Evolutionary conservation across 2,888 invertebrate species (phyloP).

Genomic region (Polyommatus iphigenia): DNA sequence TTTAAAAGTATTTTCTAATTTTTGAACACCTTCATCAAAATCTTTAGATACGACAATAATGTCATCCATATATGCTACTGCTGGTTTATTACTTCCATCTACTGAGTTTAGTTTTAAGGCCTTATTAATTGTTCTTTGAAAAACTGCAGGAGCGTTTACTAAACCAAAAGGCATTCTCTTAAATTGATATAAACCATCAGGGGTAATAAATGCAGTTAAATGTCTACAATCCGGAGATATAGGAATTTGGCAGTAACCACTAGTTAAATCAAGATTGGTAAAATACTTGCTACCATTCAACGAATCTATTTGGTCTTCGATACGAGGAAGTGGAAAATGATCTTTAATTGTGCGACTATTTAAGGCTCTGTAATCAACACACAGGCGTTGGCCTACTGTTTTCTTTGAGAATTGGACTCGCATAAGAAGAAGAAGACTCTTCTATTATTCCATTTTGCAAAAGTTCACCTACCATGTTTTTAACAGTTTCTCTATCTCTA

Average conservation of each 20-base stretch:
- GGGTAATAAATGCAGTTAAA: slow-evolving; percentile 19
- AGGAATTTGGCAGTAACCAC: neutral
- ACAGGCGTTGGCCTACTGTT: neutral
- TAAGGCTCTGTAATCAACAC: neutral
- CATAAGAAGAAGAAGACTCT: too few relatives aligned
- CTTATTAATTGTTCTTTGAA: slow-evolving; percentile 1
- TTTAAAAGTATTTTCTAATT: slow-evolving; percentile 8
- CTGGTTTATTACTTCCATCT: neutral
- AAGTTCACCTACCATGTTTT: too few relatives aligned
- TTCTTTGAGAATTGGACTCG: neutral
- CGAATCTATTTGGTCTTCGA: neutral
- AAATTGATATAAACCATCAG: neutral
- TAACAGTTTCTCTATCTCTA: too few relatives aligned
- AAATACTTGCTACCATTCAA: neutral
- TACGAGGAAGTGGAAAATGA: neutral
- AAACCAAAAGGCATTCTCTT: slow-evolving; percentile 16
- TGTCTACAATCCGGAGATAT: neutral
- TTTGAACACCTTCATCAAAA: neutral
- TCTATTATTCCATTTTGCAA: too few relatives aligned
- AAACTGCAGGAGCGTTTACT: neutral
- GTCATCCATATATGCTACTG: neutral
- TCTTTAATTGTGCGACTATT: neutral
- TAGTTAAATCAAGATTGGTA: neutral
- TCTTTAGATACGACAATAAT: neutral
- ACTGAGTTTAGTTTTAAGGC: neutral